These are phyloP conservation scores for Aphelenchoides bicaudatus DNA, from an alignment of 2,888 invertebrate genomes.

Conservation along the genomic window DNA sequence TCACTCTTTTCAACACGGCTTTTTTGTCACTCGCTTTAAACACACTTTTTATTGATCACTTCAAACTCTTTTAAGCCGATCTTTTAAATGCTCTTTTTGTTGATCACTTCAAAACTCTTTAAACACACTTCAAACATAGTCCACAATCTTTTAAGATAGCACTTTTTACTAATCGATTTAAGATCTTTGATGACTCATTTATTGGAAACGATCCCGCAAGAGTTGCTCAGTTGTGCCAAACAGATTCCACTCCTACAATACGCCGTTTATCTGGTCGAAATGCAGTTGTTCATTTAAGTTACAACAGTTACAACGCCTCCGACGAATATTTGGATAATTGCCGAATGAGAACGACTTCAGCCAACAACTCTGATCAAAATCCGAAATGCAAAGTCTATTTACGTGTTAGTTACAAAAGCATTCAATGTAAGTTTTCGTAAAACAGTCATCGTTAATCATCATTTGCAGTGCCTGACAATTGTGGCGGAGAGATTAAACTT, in stretches of 20 bases:
- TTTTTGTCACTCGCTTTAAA: background rate
- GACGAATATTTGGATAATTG: background rate
- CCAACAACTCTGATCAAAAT: conserved; percentile 19
- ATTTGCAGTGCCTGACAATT: conserved; percentile 31
- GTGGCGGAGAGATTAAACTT: conserved; percentile 36
- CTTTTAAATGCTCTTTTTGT: too few species aligned
- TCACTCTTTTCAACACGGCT: background rate
- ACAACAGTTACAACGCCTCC: background rate
- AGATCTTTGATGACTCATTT: conserved; percentile 8
- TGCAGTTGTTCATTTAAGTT: conserved; percentile 4
- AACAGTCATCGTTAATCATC: background rate
- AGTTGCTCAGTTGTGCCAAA: background rate
- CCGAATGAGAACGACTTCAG: background rate
- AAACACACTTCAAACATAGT: too few species aligned
- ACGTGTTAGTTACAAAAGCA: conserved; percentile 38
- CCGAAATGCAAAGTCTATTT: conserved; percentile 40
- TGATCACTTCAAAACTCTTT: too few species aligned
- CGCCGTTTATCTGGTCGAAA: conserved; percentile 3
- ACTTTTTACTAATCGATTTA: background rate
- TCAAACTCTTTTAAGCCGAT: too few species aligned
- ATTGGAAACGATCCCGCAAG: background rate
- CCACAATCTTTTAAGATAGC: too few species aligned
- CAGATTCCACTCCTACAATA: background rate
- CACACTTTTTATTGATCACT: background rate
- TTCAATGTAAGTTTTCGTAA: conserved; percentile 33